A percentile compares a stretch with the other conserved stretches of the same genome.
Conservation (phyloP, 2,797 vertebrate genomes). For the Caiman crocodilus region DNA sequence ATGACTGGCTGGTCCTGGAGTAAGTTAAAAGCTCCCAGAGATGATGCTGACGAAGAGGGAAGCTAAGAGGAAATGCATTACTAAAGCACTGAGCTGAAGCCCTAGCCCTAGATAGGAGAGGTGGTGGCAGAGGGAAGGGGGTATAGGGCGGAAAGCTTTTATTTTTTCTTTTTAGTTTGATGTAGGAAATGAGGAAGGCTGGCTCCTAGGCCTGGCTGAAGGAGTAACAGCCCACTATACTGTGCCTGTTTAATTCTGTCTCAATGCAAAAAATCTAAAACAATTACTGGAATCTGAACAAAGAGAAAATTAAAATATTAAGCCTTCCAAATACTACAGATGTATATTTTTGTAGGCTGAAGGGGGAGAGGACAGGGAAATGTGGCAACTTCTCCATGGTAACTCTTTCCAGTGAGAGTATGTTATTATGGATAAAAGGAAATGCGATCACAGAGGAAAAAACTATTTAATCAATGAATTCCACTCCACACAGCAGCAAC, state of each 20-base stretch:
- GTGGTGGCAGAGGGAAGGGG: no score
- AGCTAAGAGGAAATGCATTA: no score
- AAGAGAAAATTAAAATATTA: neutral
- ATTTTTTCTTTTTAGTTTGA: no score
- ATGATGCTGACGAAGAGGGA: no score
- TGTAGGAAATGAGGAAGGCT: no score
- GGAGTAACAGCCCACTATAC: no score
- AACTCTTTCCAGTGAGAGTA: neutral
- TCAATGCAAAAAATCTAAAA: neutral
- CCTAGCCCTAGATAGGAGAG: no score
- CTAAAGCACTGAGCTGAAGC: no score
- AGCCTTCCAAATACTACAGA: neutral
- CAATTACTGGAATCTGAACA: neutral
- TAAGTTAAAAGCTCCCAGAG: no score
- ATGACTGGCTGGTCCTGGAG: no score
- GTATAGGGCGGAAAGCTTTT: no score
- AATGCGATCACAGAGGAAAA: slow-evolving; percentile 45
- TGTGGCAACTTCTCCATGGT: neutral
- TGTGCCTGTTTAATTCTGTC: neutral
- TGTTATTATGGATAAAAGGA: neutral
- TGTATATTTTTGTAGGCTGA: neutral
- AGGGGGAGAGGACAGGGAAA: neutral
- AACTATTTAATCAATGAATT: slow-evolving; percentile 5
- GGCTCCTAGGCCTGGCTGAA: no score
- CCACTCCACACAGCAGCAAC: slow-evolving; percentile 45